phyloP scores from a whole-genome alignment of 2,797 vertebrate genomes.

The Rhadinocentrus ornatus region DNA sequence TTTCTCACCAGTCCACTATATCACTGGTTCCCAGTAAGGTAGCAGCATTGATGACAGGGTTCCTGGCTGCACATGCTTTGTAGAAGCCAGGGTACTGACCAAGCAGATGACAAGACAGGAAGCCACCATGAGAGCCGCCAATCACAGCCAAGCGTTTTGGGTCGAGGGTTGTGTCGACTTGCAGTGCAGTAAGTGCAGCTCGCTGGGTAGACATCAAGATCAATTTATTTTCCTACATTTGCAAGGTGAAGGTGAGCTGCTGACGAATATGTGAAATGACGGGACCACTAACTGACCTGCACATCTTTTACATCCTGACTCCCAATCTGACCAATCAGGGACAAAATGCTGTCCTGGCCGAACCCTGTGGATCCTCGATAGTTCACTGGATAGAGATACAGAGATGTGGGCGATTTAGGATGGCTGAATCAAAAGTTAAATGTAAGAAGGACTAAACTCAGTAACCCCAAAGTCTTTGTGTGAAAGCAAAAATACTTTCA shows the following conservation, averaged over 20 bases:
- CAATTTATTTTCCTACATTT: constrained; percentile 4
- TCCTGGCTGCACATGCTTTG: constrained; percentile 83
- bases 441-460: background rate
- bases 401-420: background rate
- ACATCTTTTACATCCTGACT: constrained; percentile 88
- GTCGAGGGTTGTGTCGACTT: constrained; percentile 74
- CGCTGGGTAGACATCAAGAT: constrained; percentile 61
- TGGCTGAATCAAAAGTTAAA: background rate
- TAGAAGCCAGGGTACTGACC: constrained; percentile 83
- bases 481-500: too few species aligned
- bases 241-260: background rate
- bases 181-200: constrained; percentile 77
- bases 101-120: constrained; percentile 87
- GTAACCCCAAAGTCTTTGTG: too few species aligned
- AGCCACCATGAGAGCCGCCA: constrained; percentile 88
- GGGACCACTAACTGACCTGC: constrained; percentile 75
- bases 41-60: constrained; percentile 86
- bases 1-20: constrained; percentile 86
- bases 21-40: constrained; percentile 86
- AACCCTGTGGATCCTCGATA: constrained; percentile 90
- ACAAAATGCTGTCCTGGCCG: constrained; percentile 86
- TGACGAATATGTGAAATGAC: background rate
- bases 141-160: constrained; percentile 80
- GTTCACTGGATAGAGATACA: constrained; percentile 75
- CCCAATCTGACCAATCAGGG: constrained; percentile 84